Conservation (phyloP, 2,113 vertebrate species). For the Chionodraco myersi region DNA sequence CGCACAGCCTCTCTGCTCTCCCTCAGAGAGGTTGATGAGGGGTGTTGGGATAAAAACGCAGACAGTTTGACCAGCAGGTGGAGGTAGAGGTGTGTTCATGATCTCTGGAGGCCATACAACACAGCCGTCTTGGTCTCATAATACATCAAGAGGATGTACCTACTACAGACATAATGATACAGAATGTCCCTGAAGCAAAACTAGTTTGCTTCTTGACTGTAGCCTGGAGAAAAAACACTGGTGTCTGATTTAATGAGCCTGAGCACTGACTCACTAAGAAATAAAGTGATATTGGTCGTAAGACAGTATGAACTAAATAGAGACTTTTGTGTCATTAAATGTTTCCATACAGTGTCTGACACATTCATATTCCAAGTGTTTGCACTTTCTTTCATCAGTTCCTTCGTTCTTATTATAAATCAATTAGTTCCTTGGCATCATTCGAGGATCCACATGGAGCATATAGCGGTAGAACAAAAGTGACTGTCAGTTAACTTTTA, state of each 20-base stretch:
- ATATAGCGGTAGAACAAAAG: neutral
- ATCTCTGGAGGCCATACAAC: neutral
- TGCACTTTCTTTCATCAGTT: neutral
- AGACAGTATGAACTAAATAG: too few relatives aligned
- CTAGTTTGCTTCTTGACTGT: neutral
- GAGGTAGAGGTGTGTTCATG: constrained; percentile 58
- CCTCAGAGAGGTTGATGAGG: neutral
- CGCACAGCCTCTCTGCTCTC: neutral
- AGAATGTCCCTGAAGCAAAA: constrained; percentile 8
- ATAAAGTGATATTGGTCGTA: constrained; percentile 10
- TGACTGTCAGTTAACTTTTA: neutral
- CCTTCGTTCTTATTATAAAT: neutral
- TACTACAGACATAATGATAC: constrained; percentile 39
- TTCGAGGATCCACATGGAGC: constrained; percentile 14
- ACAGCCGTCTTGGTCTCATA: neutral
- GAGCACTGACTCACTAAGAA: neutral
- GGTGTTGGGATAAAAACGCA: neutral
- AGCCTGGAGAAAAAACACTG: constrained; percentile 17
- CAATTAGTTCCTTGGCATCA: too few relatives aligned
- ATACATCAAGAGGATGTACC: constrained; percentile 5
- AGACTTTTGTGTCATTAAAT: neutral
- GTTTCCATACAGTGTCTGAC: neutral
- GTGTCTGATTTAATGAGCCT: constrained; percentile 19
- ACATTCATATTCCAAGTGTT: neutral
- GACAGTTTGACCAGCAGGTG: constrained; percentile 63